Evolutionary conservation across 2,797 vertebrate species (phyloP), one percentile per base, ranked within the genome.

Genomic region (Falco naumanni): DNA sequence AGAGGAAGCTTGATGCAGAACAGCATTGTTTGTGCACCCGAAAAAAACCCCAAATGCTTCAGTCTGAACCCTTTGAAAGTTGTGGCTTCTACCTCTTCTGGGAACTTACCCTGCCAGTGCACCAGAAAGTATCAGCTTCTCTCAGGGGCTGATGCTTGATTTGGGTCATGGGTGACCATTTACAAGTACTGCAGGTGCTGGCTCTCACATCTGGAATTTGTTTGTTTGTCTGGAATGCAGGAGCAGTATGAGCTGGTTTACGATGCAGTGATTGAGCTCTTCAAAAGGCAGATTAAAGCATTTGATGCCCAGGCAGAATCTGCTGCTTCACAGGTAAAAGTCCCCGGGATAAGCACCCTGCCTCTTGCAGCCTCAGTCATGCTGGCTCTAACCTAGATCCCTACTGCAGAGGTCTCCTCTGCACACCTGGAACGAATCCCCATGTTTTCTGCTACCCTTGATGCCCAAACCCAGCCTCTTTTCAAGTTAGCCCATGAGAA

Each of bases 181-280:
- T 31, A 6, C 31, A 28, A 14, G 41, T 19, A 9, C n/a, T 39
- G 33, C 11, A 0, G 3, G 45, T 11, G 65, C 54, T 82, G 53
- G 17, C 11, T 63, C 70, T 94, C 85, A 82, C 1, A 1, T 22
- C 15, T 34, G 34, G 34, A 34, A 34, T 34, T 34, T 34, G 34
- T 28, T 14, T 74, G 7, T 60, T 78, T 93, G 39, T 78, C 69
- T 90, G 91, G 29, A 20, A 41, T n/a, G 28, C 95, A 99, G 99
- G 99, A 99, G 95, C 99, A 99, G 91, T 99, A 99, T 59, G 98
- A 98, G 84, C 97, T 99, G 97, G 99, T 99, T 90, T 99, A 99
- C 71, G 98, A 96, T 61, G 98, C 97, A 1, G 98, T 99, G 86
- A 97, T 97, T 47, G 95, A 99, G 84, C 98, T 99, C 77, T 99